Evolutionary conservation across 1,140 invertebrate genomes (phyloP).

Genomic region (Plodia interpunctella): DNA sequence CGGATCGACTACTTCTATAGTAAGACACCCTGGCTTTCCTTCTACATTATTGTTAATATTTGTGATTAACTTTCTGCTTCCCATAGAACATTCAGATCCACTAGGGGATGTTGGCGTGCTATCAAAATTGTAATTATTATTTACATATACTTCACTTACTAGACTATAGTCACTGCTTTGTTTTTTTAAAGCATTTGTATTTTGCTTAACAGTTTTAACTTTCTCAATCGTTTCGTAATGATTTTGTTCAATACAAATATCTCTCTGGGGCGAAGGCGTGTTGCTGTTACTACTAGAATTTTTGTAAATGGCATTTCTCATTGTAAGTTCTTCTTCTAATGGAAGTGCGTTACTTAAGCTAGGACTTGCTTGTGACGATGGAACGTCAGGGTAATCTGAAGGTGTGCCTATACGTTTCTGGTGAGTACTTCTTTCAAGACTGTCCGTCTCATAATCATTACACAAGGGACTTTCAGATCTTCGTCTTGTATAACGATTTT

Average conservation of each 20-base stretch:
- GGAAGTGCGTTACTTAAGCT: constrained; percentile 83
- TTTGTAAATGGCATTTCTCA: constrained; percentile 83
- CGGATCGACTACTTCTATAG: constrained; percentile 88
- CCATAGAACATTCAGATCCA: constrained; percentile 80
- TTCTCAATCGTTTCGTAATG: constrained; percentile 69
- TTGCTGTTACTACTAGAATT: constrained; percentile 79
- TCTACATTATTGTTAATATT: constrained; percentile 77
- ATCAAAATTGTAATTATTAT: constrained; percentile 84
- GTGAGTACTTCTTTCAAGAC: constrained; percentile 81
- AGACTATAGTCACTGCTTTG: constrained; percentile 78
- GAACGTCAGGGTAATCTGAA: constrained; percentile 79
- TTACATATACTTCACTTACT: constrained; percentile 87
- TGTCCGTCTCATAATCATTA: constrained; percentile 87
- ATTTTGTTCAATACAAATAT: constrained; percentile 72
- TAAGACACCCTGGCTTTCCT: constrained; percentile 82
- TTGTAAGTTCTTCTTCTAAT: constrained; percentile 87
- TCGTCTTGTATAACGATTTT: constrained; percentile 28
- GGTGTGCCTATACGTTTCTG: constrained; percentile 79
- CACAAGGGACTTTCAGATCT: constrained; percentile 52
- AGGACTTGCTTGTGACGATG: constrained; percentile 84
- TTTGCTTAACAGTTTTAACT: constrained; percentile 37
- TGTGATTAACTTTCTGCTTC: constrained; percentile 57
- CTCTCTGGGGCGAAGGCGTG: constrained; percentile 74
- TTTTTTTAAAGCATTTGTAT: constrained; percentile 21
- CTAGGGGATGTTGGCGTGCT: constrained; percentile 79